These are phyloP conservation scores for Xanthia togata DNA, from an alignment of 2,888 invertebrate genomes.

Conservation along the genomic window DNA sequence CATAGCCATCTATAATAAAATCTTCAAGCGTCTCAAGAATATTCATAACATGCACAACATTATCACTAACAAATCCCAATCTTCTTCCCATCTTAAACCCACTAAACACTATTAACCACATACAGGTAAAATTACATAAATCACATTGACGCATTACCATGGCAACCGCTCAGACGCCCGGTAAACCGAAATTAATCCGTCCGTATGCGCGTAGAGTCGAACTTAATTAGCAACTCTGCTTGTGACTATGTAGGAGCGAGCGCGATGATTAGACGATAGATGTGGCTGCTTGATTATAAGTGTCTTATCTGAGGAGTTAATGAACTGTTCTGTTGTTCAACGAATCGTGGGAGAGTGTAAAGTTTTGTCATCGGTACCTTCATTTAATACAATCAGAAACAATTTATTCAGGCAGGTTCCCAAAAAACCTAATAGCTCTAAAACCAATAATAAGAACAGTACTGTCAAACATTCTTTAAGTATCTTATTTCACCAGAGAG, in stretches of 20 bases:
- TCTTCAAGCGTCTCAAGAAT: background rate
- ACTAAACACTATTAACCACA: slow-evolving; percentile 48
- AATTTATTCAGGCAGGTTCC: background rate
- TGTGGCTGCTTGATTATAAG: slow-evolving; percentile 52
- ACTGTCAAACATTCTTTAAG: background rate
- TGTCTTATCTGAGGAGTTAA: slow-evolving; percentile 43
- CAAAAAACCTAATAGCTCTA: background rate
- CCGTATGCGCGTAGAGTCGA: slow-evolving; percentile 77
- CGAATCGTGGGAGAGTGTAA: background rate
- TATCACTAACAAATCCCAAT: slow-evolving; percentile 16
- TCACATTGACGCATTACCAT: slow-evolving; percentile 65
- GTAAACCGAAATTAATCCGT: slow-evolving; percentile 76
- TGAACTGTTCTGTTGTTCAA: slow-evolving; percentile 24
- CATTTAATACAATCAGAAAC: background rate
- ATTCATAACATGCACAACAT: slow-evolving; percentile 4
- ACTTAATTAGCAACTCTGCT: slow-evolving; percentile 79
- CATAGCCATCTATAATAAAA: background rate
- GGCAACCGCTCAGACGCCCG: slow-evolving; percentile 62
- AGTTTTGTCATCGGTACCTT: background rate
- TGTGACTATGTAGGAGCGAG: slow-evolving; percentile 61
- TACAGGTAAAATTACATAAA: slow-evolving; percentile 65
- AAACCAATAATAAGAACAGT: background rate
- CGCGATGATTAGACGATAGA: slow-evolving; percentile 64
- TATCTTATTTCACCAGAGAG: background rate
- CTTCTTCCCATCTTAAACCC: slow-evolving; percentile 21